A percentile compares a stretch with the other conserved stretches of the same genome.
These are phyloP conservation scores for Chydorus sphaericus DNA, from an alignment of 2,888 invertebrate genomes.

Conservation along the genomic window DNA sequence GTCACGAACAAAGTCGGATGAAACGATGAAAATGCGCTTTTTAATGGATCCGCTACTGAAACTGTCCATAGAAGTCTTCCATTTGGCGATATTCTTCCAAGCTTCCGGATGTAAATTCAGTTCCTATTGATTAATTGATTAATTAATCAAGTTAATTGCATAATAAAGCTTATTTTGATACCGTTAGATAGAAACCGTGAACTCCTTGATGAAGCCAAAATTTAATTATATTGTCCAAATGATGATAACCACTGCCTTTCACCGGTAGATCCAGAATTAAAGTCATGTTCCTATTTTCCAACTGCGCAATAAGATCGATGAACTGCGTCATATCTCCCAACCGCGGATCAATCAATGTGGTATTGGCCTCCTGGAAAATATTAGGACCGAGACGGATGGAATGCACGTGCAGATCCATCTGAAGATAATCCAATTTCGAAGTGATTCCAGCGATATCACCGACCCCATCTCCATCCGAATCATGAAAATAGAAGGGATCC, in stretches of 20 bases:
- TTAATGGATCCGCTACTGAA: conserved; percentile 17
- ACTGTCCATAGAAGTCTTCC: conserved; percentile 43
- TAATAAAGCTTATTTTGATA: conserved; percentile 49
- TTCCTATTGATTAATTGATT: not conserved
- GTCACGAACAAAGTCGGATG: conserved; percentile 17
- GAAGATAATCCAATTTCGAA: conserved; percentile 43
- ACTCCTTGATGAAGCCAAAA: conserved; percentile 61
- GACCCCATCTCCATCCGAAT: conserved; percentile 53
- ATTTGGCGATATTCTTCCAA: conserved; percentile 41
- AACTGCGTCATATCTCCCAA: conserved; percentile 58
- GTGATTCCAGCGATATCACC: conserved; percentile 69
- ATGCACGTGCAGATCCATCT: conserved; percentile 46
- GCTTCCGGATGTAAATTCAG: conserved; percentile 32
- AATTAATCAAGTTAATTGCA: conserved; percentile 29
- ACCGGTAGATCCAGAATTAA: conserved; percentile 64
- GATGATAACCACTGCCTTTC: conserved; percentile 21
- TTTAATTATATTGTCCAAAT: conserved; percentile 42
- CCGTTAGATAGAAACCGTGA: conserved; percentile 79
- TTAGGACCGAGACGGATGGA: conserved; percentile 63
- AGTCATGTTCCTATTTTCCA: conserved; percentile 56
- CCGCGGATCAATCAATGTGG: conserved; percentile 47
- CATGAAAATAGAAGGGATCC: conserved; percentile 64
- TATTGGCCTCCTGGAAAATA: conserved; percentile 49
- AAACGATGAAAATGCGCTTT: conserved; percentile 19
- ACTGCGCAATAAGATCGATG: conserved; percentile 40